Conservation (phyloP, 1,140 invertebrate genomes). For the Trinorchestia longiramus region DNA sequence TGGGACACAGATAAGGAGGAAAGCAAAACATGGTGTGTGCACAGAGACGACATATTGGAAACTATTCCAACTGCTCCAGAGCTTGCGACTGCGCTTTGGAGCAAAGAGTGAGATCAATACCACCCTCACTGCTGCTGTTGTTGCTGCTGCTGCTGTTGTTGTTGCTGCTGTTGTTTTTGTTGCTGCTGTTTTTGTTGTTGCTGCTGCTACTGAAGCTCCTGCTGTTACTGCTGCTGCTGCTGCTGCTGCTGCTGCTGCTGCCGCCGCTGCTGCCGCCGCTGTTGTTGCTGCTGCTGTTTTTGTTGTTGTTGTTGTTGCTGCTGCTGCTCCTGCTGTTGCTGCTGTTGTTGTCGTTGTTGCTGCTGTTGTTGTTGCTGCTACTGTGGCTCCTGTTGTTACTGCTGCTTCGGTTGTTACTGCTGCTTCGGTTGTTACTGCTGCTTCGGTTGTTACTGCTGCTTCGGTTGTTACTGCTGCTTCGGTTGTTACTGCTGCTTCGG, state of each 20-base stretch:
- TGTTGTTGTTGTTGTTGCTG: too few species aligned
- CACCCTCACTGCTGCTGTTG: constrained; percentile 52
- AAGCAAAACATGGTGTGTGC: constrained; percentile 61
- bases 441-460: too few species aligned
- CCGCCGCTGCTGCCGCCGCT: too few species aligned
- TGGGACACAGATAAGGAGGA: neutral
- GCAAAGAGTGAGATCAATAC: constrained; percentile 55
- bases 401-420: too few species aligned
- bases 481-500: too few species aligned
- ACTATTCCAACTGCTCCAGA: constrained; percentile 58
- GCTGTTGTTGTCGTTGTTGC: too few species aligned
- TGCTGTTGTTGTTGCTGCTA: too few species aligned
- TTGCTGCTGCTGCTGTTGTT: constrained; percentile 29
- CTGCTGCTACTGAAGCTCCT: neutral
- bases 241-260: neutral
- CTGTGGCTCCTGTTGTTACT: too few species aligned
- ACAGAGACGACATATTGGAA: constrained; percentile 64
- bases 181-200: neutral
- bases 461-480: too few species aligned
- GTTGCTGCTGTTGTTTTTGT: neutral
- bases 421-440: too few species aligned
- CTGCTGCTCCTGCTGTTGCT: too few species aligned
- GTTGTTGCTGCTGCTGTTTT: too few species aligned
- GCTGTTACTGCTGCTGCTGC: neutral
- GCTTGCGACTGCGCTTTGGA: constrained; percentile 56